phyloP scores from a whole-genome alignment of 2,113 vertebrate genomes.

The Neotoma lepida region DNA sequence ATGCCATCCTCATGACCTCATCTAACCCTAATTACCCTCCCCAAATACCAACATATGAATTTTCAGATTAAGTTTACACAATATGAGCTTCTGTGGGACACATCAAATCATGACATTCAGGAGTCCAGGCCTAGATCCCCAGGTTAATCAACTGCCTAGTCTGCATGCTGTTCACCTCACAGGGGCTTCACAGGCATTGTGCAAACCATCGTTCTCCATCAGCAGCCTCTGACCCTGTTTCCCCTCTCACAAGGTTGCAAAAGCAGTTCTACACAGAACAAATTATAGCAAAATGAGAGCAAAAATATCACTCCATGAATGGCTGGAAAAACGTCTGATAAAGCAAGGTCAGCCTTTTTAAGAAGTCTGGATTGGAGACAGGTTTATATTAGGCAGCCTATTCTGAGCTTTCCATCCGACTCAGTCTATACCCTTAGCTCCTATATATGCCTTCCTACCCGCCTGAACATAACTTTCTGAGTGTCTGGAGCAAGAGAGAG shows the following conservation, averaged over 20 bases:
- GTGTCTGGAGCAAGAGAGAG: neutral
- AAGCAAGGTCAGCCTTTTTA: neutral
- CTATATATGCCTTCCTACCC: neutral
- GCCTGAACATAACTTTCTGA: neutral
- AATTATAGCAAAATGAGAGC: neutral
- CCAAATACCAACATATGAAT: neutral
- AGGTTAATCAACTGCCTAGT: neutral
- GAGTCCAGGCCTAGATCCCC: neutral
- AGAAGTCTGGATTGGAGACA: neutral
- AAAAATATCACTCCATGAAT: conserved; percentile 26
- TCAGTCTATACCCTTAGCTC: neutral
- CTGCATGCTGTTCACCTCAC: neutral
- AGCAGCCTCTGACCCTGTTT: neutral
- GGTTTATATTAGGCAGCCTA: neutral
- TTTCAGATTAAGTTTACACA: neutral
- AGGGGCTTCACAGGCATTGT: neutral
- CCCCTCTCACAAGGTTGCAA: neutral
- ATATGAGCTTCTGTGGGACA: neutral
- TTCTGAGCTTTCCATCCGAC: neutral
- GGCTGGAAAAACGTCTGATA: neutral
- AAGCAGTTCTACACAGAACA: neutral
- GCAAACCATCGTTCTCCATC: neutral
- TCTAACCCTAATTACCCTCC: neutral
- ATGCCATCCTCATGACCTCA: neutral
- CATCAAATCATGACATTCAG: neutral